A percentile compares a stretch with the other conserved stretches of the same genome.
Evolutionary conservation across 2,888 invertebrate species (phyloP).

Genomic region (Petrolisthes manimaculis): DNA sequence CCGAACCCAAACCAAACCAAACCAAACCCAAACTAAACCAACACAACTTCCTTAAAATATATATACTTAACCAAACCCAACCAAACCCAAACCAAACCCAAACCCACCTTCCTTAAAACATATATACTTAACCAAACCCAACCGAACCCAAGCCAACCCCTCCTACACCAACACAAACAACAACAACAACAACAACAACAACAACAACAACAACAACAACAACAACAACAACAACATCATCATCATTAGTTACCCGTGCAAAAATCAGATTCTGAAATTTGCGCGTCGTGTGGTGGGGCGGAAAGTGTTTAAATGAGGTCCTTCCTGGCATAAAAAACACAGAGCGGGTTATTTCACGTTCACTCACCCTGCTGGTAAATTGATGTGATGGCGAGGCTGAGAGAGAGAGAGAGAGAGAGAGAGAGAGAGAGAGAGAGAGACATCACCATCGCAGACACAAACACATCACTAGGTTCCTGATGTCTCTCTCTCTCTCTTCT

Average conservation of each 20-base stretch:
- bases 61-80: too few species aligned
- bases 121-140: too few species aligned
- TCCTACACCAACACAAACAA: neutral
- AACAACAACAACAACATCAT: neutral
- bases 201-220: neutral
- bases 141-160: neutral
- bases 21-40: too few species aligned
- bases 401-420: neutral
- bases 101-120: too few species aligned
- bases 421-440: conserved; percentile 17
- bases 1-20: too few species aligned
- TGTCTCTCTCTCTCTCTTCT: neutral
- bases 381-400: neutral
- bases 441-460: neutral
- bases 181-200: neutral
- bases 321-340: neutral
- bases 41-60: too few species aligned
- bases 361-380: conserved; percentile 1
- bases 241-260: conserved; percentile 37
- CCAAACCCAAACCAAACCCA: too few species aligned
- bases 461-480: neutral
- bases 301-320: neutral
- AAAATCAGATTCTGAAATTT: neutral
- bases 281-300: neutral
- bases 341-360: neutral